Percentiles rank a stretch among this genome's conserved stretches.
These are phyloP conservation scores for Prosopocoilus inquinatus DNA, from an alignment of 2,888 invertebrate species.

Conservation along the genomic window DNA sequence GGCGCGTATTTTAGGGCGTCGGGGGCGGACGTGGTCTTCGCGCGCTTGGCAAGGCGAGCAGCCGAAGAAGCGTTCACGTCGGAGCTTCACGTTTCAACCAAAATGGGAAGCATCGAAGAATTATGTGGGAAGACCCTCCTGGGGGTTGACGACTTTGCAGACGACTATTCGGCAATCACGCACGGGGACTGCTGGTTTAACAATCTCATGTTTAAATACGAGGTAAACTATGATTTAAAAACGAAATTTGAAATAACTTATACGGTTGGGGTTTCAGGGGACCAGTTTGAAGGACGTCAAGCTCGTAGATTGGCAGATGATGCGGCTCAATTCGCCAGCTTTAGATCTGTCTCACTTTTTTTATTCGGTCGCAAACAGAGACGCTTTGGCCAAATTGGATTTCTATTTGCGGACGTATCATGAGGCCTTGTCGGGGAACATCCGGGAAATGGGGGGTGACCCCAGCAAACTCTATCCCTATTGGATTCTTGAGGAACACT, in stretches of 20 bases:
- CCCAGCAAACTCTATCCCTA: conserved; percentile 33
- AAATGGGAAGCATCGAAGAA: background rate
- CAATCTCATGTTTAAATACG: conserved; percentile 28
- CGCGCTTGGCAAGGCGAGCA: background rate
- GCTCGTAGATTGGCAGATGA: conserved; percentile 6
- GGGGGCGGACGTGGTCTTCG: background rate
- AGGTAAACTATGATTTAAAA: background rate
- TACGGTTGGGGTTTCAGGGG: conserved; percentile 7
- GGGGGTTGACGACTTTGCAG: conserved; percentile 3
- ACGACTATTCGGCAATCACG: background rate
- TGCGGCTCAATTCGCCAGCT: conserved; percentile 1
- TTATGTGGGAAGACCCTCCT: background rate
- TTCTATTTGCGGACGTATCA: conserved; percentile 30
- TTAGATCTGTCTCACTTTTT: conserved; percentile 11
- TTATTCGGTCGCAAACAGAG: conserved; percentile 1
- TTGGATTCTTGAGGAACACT: conserved; percentile 30
- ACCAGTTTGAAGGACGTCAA: background rate
- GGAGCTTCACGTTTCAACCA: background rate
- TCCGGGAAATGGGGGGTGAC: conserved; percentile 31
- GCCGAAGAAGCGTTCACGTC: background rate
- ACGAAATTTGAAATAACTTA: background rate
- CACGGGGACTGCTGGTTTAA: conserved; percentile 18
- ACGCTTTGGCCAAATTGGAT: background rate
- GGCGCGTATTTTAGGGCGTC: background rate
- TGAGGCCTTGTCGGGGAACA: conserved; percentile 28